Evolutionary conservation across 2,113 vertebrate species (phyloP), one percentile per base, ranked within the genome.

Genomic region (Cinclus mexicanus): DNA sequence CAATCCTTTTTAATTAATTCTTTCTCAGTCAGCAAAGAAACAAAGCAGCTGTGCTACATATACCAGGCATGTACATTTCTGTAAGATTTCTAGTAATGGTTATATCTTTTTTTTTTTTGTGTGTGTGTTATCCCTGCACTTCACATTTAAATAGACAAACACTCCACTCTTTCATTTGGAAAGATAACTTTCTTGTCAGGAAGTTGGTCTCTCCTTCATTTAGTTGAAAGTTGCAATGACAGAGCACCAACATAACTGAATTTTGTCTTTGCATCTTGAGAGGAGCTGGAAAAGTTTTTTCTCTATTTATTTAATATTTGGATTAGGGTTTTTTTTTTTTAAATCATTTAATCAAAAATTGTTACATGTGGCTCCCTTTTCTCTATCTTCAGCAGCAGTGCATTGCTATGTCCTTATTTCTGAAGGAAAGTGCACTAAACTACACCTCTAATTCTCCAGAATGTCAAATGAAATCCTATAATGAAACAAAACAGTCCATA

Each of bases 241-340:
- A 70, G 94, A 96, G 78, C 86, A 77, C 92, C 96, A 96, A 26
- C 96, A 90, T 91, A 96, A 93, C 93, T 97, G 89, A 90, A 86
- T 75, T 96, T 96, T 82, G 33, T 78, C 42, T 63, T 21, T 80
- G 33, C 13, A 19, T 59, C 22, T 79, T 85, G 53, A 63, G 12
- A 77, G 67, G 71, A 74, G 26, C 50, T 63, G 31, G 42, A 70
- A 79, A 69, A 39, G 16, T 50, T 28, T 46, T 85, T 83, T 77
- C 9, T 35, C 12, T 92, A 29, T 79, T 92, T 52, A 70, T 88
- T 96, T 82, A 84, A 72, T 70, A 41, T 82, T 77, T 69, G 31
- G 14, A 35, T 88, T 92, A 6, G 7, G 24, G 19, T 63, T 12
- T 23, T 1, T 6, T 28, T 63, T 44, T 91, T 49, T 53, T 89